Evolutionary conservation across 2,113 vertebrate species (phyloP).

Genomic region (Grantiella picta): DNA sequence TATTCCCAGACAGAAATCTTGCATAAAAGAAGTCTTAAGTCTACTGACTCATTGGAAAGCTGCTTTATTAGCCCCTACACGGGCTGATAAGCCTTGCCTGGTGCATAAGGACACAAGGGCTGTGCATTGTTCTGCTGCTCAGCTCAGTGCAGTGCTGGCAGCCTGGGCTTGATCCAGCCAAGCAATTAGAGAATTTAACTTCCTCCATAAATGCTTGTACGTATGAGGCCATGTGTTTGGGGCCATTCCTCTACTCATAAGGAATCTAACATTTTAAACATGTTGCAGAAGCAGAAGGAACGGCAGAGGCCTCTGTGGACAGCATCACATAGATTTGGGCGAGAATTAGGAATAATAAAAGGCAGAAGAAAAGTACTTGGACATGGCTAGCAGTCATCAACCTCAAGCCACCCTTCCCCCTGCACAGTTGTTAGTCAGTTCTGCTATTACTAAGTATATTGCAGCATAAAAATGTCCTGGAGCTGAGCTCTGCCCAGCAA

Average conservation of each 20-base stretch:
- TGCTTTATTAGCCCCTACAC: background rate
- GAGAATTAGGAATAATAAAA: background rate
- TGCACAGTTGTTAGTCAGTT: background rate
- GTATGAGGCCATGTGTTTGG: background rate
- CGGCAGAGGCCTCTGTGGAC: background rate
- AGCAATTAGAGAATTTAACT: constrained; percentile 29
- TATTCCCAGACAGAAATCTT: constrained; percentile 18
- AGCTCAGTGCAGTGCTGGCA: background rate
- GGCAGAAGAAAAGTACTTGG: background rate
- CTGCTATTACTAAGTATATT: background rate
- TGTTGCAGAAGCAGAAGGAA: background rate
- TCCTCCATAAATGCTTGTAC: background rate
- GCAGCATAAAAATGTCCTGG: background rate
- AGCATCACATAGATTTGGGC: background rate
- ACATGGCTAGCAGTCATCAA: background rate
- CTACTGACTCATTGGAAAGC: constrained; percentile 26
- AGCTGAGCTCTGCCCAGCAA: constrained; percentile 9
- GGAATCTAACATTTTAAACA: background rate
- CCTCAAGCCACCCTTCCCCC: background rate
- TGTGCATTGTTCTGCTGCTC: background rate
- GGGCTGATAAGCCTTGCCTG: constrained; percentile 27
- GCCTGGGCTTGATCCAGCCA: background rate
- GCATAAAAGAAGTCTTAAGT: background rate
- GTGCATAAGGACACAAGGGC: background rate
- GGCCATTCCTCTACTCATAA: background rate